phyloP scores from a whole-genome alignment of 2,888 invertebrate species.

The Leucozona laternaria region DNA sequence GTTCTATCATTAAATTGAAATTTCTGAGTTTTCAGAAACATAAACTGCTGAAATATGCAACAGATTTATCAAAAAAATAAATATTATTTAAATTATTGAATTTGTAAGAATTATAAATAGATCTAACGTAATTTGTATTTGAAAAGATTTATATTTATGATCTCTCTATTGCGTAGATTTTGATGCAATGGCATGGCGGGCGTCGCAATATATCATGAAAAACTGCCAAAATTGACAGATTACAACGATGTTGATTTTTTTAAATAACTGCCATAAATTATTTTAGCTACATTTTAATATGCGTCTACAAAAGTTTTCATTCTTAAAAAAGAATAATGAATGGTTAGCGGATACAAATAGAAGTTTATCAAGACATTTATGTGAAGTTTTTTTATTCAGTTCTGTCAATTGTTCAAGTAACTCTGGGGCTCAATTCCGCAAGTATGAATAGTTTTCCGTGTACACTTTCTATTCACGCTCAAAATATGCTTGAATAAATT shows the following conservation, averaged over 20 bases:
- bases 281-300: background rate
- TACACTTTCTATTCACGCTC: too few species aligned
- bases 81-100: background rate
- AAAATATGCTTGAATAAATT: too few species aligned
- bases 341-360: too few species aligned
- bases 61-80: background rate
- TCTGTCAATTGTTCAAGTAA: too few species aligned
- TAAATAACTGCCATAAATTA: background rate
- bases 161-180: background rate
- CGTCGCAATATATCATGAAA: background rate
- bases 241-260: background rate
- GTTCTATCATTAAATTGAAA: background rate
- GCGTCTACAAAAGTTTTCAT: too few species aligned
- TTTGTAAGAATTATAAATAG: background rate
- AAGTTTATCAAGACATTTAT: too few species aligned
- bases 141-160: background rate
- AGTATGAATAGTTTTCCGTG: too few species aligned
- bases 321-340: too few species aligned
- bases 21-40: background rate
- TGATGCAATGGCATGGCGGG: background rate
- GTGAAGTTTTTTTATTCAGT: too few species aligned
- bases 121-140: background rate
- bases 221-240: conserved; percentile 1
- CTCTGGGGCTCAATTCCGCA: too few species aligned
- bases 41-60: background rate